Evolutionary conservation across 1,140 invertebrate species (phyloP), one percentile per base, ranked within the genome.

Genomic region (Pentalonia nigronervosa): DNA sequence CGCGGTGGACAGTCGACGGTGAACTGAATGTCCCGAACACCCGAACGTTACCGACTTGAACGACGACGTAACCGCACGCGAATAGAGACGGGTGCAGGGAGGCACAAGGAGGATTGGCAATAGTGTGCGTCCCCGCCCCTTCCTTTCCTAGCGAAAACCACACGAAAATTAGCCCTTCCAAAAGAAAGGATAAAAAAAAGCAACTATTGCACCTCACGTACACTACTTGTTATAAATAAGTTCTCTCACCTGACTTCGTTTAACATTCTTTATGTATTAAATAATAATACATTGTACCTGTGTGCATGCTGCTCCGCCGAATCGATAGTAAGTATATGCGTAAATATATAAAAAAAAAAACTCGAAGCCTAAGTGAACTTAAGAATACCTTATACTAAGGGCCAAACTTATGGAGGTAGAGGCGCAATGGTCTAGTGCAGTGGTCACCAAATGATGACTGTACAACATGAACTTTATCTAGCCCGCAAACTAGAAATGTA

Each of bases 21-120:
- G 76, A 92, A 92, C 91, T 92, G 91, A 92, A 92, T 34, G 60
- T 91, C 30, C 90, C 56, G 89, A 90, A 56, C 89, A 76, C 17
- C 89, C 89, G 41, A 91, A 60, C 90, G 41, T 50, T 83, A 83
- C 76, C 91, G 47, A 92, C 67, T 84, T 45, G 91, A 83, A 83
- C 91, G 67, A 50, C 90, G 41, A 76, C 91, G 91, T 25, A 47
- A 81, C 45, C 30, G 48, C 88, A 53, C 48, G 21, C n/a, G 88
- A 56, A 76, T 36, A 30, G 50, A 56, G 88, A 21, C 25, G n/a
- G 84, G 45, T 17, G 41, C 25, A 23, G 88, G 90, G 90, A 56
- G 30, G 25, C 89, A 45, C 20, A 90, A 60, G 36, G 36, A 50
- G 34, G 41, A 47, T 9, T 67, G 88, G 87, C 48, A 11, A 53